Conservation (phyloP, 1,140 invertebrate genomes). For the Magallana angulata region DNA sequence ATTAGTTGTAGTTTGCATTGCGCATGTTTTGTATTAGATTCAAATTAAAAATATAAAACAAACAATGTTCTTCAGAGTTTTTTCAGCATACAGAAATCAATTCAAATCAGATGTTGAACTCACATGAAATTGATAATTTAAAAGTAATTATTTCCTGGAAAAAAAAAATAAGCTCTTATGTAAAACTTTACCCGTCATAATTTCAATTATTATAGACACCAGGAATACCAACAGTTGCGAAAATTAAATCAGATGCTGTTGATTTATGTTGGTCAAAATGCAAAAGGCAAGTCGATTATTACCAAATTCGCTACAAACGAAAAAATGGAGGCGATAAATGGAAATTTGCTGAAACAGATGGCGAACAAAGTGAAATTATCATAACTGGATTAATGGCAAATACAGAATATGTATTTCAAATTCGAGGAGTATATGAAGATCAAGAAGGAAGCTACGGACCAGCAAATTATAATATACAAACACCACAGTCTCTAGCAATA, state of each 20-base stretch:
- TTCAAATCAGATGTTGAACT: too few relatives aligned
- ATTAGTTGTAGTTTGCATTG: too few relatives aligned
- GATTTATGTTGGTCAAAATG: background rate
- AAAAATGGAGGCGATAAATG: conserved; percentile 3
- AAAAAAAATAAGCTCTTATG: too few relatives aligned
- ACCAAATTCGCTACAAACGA: conserved; percentile 7
- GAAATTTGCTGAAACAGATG: conserved; percentile 10
- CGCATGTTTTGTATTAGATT: too few relatives aligned
- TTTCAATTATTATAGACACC: background rate
- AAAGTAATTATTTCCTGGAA: too few relatives aligned
- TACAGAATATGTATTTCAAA: conserved; percentile 32
- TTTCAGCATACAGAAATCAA: too few relatives aligned
- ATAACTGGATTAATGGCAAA: conserved; percentile 15
- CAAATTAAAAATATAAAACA: too few relatives aligned
- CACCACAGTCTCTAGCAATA: conserved; percentile 29
- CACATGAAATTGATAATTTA: too few relatives aligned
- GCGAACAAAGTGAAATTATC: background rate
- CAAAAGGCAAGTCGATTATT: background rate
- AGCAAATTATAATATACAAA: conserved; percentile 36
- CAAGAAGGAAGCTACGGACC: conserved; percentile 48
- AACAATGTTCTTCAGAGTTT: too few relatives aligned
- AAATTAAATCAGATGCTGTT: conserved; percentile 6
- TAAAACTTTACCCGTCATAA: too few relatives aligned
- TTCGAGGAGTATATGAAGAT: conserved; percentile 15
- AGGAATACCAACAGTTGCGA: background rate